These are phyloP conservation scores for Apostichopus leukothele DNA, from an alignment of 53 echinoderm and acorn worm genomes.

Conservation along the genomic window DNA sequence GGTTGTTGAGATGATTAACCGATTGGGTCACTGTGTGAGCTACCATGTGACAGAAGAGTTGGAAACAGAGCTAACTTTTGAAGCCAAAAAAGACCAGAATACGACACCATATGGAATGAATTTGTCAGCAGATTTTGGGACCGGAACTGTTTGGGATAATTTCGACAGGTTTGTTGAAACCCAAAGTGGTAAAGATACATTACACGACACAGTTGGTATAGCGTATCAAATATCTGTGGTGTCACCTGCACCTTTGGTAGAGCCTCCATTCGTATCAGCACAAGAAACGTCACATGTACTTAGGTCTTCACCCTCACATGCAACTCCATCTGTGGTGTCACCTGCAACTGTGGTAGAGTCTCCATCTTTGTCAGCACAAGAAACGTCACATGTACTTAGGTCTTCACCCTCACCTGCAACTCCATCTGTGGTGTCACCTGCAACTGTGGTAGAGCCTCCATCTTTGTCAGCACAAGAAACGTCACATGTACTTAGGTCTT, in stretches of 20 bases:
- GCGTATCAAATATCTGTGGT: slow-evolving; percentile 3
- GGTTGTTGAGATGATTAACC: slow-evolving; percentile 26
- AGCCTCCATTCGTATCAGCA: not conserved
- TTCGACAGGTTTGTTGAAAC: slow-evolving; percentile 37
- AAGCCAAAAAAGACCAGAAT: slow-evolving; percentile 11
- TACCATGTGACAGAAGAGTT: slow-evolving; percentile 47
- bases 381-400: not conserved
- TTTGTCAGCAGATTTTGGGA: slow-evolving; percentile 31
- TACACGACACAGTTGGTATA: slow-evolving; percentile 15
- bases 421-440: not conserved
- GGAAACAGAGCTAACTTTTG: slow-evolving; percentile 44
- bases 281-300: too few relatives aligned
- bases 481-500: not conserved
- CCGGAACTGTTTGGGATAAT: slow-evolving; percentile 34
- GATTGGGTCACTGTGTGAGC: slow-evolving; percentile 47
- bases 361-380: too few relatives aligned
- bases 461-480: not conserved
- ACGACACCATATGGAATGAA: slow-evolving; percentile 46
- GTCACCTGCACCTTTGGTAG: too few relatives aligned
- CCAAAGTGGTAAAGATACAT: slow-evolving; percentile 12
- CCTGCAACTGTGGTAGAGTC: not conserved
- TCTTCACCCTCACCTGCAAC: not conserved
- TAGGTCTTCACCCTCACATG: not conserved
- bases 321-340: too few relatives aligned
- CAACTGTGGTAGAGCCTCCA: not conserved